Percentiles rank a stretch among this genome's conserved stretches.
phyloP scores from a whole-genome alignment of 2,797 vertebrate species.

The Avahi laniger region DNA sequence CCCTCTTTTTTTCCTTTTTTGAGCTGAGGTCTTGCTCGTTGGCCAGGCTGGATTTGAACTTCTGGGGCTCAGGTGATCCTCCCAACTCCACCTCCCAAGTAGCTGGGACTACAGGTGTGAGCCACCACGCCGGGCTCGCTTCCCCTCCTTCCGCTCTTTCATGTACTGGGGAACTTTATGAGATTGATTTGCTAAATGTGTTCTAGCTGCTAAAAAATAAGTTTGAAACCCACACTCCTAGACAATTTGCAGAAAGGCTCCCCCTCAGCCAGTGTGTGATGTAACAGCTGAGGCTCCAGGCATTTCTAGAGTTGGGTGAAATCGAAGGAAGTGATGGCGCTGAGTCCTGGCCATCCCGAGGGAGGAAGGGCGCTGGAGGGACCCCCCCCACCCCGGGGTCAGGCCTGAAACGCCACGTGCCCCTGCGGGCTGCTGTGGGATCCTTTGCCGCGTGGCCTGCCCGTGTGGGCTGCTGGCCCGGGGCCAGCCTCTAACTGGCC shows the following conservation, averaged over 20 bases:
- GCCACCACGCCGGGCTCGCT: no score
- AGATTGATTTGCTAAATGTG: neutral
- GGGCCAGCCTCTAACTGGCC: neutral
- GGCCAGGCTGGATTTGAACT: no score
- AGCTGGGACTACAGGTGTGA: no score
- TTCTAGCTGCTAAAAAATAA: neutral
- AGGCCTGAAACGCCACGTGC: rapidly evolving
- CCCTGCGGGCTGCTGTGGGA: neutral
- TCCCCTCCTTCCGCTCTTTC: neutral
- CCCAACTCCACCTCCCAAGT: no score
- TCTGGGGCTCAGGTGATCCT: no score
- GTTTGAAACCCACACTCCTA: neutral
- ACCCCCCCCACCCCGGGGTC: no score
- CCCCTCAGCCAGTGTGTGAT: neutral
- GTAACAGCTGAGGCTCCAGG: neutral
- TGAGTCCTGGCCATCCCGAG: neutral
- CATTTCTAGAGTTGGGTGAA: neutral
- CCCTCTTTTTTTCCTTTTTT: no score
- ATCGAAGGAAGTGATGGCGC: neutral
- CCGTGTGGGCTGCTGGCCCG: neutral
- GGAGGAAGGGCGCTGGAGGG: no score
- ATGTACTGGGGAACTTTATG: rapidly evolving
- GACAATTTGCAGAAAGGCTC: neutral
- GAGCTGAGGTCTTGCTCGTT: no score
- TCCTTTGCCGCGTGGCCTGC: neutral